Base-by-base conservation (phyloP, 2,797 vertebrate genomes). In the Spea hammondii region DNA sequence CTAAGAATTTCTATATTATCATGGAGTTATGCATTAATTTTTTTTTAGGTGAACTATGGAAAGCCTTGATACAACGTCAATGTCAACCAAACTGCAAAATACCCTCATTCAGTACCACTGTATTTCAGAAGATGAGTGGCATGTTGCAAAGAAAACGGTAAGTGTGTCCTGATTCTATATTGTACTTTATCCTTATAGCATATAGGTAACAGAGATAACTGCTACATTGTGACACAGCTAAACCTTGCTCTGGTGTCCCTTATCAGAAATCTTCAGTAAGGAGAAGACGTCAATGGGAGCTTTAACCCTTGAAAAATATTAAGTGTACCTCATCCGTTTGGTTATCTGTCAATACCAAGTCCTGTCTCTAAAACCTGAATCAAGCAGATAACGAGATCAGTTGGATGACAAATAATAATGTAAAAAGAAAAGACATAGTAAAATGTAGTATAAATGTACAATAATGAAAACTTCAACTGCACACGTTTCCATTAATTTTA, bases 91-190 rank as follows among this genome's bases (percentile, higher is more conserved):
- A 54, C 83, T 93, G 76, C 83, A 85, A 55, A 91, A 88, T 79
- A 91, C 88, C 0, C 83, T 93, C 14, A 6, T 91, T 60, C 87
- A 84, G 12, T 93, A 93, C 68, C 89, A 93, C 77, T 80, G 32
- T 85, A 83, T 88, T 80, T 83, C 78, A 45, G 91, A 89, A 17
- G 76, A 84, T 47, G 83, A 90, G 3, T 93, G 92, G 92, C 84
- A 88, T 54, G 2, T 87, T 4, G 88, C 85, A 7, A 90, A 89
- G 84, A 90, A 88, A 89, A 86, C 77, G 0, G 92, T 93, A 89
- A 87, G 83, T 88, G 65, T 57, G 62, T 5, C 17, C 8, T 53
- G 12, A 65, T 74, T 55, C 45, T 76, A 17, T 66, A 8, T 9
- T 9, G 55, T 59, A 11, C n/a, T 8, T 48, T 47, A 5, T 46